Conservation (phyloP, 2,797 vertebrate species). For the Crax fasciolata region DNA sequence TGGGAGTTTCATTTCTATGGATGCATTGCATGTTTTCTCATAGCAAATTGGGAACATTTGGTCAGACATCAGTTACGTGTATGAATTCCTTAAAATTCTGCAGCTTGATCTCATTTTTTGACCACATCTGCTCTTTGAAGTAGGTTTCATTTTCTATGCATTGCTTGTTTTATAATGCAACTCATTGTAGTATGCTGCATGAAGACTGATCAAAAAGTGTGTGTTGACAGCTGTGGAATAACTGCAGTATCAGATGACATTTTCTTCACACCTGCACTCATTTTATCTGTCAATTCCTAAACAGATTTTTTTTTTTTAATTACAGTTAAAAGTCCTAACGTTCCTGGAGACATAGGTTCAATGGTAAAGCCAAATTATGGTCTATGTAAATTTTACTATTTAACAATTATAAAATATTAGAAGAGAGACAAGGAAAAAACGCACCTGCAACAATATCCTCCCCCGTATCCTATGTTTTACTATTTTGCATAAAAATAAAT, state of each 20-base stretch:
- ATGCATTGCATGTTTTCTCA: background rate
- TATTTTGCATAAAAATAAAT: background rate
- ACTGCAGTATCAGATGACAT: background rate
- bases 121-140: background rate
- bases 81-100: background rate
- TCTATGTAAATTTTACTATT: background rate
- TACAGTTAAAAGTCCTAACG: background rate
- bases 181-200: background rate
- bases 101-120: background rate
- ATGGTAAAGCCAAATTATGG: background rate
- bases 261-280: background rate
- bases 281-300: background rate
- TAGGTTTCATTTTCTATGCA: background rate
- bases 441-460: background rate
- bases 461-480: background rate
- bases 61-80: background rate
- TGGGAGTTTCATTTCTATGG: background rate
- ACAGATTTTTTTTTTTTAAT: background rate
- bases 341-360: background rate
- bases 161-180: background rate
- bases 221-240: background rate
- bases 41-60: background rate
- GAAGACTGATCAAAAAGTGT: background rate
- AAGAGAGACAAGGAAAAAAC: background rate
- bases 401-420: background rate